These are phyloP conservation scores for Acrocephalus kingi DNA, from an alignment of 2,113 vertebrate genomes.

Conservation along the genomic window DNA sequence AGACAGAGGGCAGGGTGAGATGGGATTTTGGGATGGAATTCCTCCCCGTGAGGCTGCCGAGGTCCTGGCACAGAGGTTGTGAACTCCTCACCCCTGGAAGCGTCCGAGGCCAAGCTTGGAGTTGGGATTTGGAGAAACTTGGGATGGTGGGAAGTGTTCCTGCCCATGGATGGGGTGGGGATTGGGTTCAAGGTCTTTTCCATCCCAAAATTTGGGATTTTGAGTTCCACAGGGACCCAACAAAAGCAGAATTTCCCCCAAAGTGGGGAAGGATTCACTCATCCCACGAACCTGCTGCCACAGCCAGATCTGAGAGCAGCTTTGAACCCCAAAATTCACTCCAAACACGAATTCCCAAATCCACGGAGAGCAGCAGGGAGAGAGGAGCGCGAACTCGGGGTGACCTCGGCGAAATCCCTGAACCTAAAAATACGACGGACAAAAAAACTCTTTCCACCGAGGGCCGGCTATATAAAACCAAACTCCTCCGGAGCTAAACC, in stretches of 20 bases:
- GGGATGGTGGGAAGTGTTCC: background rate
- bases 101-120: background rate
- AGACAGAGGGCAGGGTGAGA: background rate
- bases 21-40: background rate
- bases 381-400: background rate
- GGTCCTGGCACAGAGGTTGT: background rate
- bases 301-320: background rate
- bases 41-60: background rate
- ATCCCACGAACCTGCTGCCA: background rate
- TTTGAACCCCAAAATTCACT: background rate
- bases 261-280: background rate
- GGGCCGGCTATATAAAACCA: constrained; percentile 42
- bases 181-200: background rate
- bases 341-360: background rate
- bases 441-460: constrained; percentile 23
- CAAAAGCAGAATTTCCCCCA: background rate
- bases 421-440: constrained; percentile 42
- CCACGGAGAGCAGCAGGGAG: background rate
- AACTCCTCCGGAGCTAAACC: constrained; percentile 30
- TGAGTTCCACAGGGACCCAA: background rate
- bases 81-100: background rate
- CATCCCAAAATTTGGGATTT: background rate
- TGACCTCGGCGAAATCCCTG: constrained; percentile 41
- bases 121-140: background rate
- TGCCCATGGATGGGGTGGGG: background rate